Percentiles rank a stretch among this genome's conserved stretches.
Conservation (phyloP, 1,140 invertebrate species). For the Procambarus virginalis region DNA sequence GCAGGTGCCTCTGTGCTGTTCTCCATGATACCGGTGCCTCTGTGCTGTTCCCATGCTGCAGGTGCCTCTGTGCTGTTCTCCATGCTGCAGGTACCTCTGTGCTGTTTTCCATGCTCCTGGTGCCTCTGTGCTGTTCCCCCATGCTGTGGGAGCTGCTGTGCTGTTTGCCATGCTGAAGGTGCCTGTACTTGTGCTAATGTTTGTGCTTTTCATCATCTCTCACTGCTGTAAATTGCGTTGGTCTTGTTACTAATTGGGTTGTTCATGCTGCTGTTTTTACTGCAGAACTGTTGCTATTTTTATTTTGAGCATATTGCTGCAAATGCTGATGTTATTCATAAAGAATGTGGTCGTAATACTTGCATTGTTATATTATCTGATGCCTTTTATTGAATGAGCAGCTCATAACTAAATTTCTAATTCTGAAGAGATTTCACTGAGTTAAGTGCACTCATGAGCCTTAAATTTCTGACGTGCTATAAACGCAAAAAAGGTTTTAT, state of each 20-base stretch:
- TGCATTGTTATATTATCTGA: background rate
- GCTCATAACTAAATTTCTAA: too few relatives aligned
- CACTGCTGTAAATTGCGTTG: too few relatives aligned
- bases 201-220: too few relatives aligned
- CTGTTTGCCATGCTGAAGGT: background rate
- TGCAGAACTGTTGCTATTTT: background rate
- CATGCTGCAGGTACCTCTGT: too few relatives aligned
- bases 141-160: too few relatives aligned
- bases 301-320: too few relatives aligned
- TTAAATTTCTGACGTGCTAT: background rate
- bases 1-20: background rate
- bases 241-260: too few relatives aligned
- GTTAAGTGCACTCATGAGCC: background rate
- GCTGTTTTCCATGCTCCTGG: background rate
- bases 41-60: background rate
- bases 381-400: too few relatives aligned
- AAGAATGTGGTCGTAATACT: background rate
- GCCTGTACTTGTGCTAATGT: background rate
- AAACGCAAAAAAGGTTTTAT: background rate
- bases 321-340: background rate
- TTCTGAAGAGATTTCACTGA: too few relatives aligned
- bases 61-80: too few relatives aligned
- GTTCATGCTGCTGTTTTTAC: background rate
- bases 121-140: background rate
- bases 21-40: background rate